These are phyloP conservation scores for Benitochromis conjunctus DNA, from an alignment of 2,113 vertebrate species.

Conservation along the genomic window DNA sequence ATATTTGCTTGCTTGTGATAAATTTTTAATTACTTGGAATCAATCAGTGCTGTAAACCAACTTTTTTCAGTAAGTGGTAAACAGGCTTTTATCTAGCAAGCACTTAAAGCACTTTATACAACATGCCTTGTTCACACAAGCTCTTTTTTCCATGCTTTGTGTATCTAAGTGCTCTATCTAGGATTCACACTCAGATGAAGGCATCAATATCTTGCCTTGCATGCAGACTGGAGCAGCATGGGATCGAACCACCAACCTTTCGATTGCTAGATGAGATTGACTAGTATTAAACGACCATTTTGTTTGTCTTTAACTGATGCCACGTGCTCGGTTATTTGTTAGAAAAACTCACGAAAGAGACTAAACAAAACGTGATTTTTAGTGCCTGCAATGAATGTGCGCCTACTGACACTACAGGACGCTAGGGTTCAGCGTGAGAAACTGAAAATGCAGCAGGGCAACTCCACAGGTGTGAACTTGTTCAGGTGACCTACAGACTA, in stretches of 20 bases:
- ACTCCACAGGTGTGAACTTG: constrained; percentile 43
- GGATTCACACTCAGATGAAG: not conserved
- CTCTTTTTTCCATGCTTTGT: not conserved
- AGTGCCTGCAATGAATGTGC: not conserved
- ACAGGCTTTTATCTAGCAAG: not conserved
- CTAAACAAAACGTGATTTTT: not conserved
- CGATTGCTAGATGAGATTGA: not conserved
- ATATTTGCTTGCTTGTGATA: not conserved
- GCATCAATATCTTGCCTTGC: not conserved
- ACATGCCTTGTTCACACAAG: not conserved
- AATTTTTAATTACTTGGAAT: not conserved
- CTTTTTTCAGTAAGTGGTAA: not conserved
- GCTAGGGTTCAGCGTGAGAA: not conserved
- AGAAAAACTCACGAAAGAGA: not conserved
- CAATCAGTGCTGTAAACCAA: not conserved
- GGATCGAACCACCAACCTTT: not conserved
- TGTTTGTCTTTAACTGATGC: not conserved
- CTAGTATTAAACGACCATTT: not conserved
- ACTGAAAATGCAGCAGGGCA: not conserved
- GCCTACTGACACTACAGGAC: not conserved
- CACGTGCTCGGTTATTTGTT: not conserved
- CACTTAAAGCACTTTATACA: not conserved
- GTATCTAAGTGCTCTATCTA: not conserved
- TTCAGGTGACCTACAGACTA: constrained; percentile 12
- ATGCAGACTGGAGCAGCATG: not conserved